Evolutionary conservation across 2,888 invertebrate species (phyloP).

Genomic region (Epinotia demarniana): DNA sequence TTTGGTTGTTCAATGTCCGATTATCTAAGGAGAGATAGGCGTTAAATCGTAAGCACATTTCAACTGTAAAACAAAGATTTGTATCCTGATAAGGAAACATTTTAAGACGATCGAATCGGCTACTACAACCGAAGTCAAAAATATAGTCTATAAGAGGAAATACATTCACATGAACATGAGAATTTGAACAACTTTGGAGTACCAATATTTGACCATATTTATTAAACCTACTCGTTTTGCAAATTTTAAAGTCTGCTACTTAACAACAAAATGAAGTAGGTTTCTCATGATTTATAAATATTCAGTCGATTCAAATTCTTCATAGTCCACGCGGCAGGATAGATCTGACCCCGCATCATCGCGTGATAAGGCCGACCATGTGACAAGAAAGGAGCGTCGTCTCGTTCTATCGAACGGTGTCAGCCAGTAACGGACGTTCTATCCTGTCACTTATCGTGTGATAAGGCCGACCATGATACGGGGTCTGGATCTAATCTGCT

Average conservation of each 20-base stretch:
- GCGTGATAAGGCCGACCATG: too few species aligned
- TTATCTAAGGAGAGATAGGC: neutral
- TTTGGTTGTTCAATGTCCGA: neutral
- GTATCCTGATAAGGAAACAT: neutral
- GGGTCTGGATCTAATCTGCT: conserved; percentile 24
- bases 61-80: neutral
- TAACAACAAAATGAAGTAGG: neutral
- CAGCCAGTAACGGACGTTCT: too few species aligned
- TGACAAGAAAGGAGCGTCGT: too few species aligned
- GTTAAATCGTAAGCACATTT: neutral
- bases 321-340: conserved; percentile 32
- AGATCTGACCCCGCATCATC: too few species aligned
- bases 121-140: neutral
- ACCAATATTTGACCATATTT: neutral
- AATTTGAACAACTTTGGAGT: neutral
- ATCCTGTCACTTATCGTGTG: too few species aligned
- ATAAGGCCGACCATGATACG: too few species aligned
- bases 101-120: neutral
- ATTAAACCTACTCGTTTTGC: neutral
- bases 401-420: too few species aligned
- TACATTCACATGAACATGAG: too few species aligned
- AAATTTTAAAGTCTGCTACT: neutral
- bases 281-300: neutral
- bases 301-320: conserved; percentile 29
- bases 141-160: neutral